Evolutionary conservation across 2,888 invertebrate genomes (phyloP).

Genomic region (Ornithoptera priamus): DNA sequence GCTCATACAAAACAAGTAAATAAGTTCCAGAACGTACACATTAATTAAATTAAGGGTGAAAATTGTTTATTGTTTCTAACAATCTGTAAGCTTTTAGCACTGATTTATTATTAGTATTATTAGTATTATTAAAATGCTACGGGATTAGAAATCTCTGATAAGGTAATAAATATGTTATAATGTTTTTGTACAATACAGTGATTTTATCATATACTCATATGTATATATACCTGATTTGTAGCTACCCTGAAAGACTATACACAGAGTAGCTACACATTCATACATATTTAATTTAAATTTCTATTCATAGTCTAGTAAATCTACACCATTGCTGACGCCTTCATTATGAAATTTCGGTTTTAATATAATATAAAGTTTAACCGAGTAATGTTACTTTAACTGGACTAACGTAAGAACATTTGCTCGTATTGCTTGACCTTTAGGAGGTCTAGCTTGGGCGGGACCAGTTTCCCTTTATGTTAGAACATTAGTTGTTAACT

Average conservation of each 20-base stretch:
- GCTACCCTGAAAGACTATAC: too few species aligned
- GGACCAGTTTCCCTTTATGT: not conserved
- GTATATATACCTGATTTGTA: too few species aligned
- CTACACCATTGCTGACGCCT: too few species aligned
- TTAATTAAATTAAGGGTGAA: constrained; percentile 3
- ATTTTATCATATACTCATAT: too few species aligned
- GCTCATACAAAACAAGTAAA: constrained; percentile 1
- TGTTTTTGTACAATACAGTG: too few species aligned
- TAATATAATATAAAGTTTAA: too few species aligned
- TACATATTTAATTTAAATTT: too few species aligned
- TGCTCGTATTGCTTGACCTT: not conserved
- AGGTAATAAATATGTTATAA: too few species aligned
- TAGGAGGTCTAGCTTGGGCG: not conserved
- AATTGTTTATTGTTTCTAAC: constrained; percentile 1
- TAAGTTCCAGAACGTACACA: constrained; percentile 3
- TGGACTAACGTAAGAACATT: not conserved
- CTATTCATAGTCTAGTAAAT: too few species aligned
- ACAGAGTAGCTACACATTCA: too few species aligned
- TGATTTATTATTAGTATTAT: constrained; percentile 1
- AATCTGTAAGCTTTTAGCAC: not conserved
- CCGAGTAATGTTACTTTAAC: not conserved
- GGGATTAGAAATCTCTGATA: not conserved
- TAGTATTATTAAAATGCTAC: not conserved
- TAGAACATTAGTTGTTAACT: constrained; percentile 11
- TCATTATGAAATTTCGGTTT: too few species aligned